These are phyloP conservation scores for Cassiopea andromeda DNA, from an alignment of 30 jellyfish, hydroid and myxozoan species.

Conservation along the genomic window DNA sequence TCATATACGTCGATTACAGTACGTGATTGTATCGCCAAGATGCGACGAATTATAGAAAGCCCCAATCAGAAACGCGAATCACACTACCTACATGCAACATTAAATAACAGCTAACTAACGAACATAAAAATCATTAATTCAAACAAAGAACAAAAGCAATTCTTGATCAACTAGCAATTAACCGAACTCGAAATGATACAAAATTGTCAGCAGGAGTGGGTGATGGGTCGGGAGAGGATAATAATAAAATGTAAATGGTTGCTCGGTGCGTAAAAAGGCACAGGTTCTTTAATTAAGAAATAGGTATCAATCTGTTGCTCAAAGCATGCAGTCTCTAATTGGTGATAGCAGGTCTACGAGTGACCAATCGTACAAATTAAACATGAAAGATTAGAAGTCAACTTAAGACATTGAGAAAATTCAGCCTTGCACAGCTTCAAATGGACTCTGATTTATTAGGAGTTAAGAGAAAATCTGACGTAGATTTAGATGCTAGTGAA, in stretches of 20 bases:
- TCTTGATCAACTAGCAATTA: not conserved
- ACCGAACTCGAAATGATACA: not conserved
- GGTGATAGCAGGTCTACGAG: no score
- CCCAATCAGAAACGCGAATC: constrained; percentile 35
- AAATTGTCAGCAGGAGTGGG: not conserved
- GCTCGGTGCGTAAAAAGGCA: not conserved
- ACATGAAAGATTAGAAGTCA: no score
- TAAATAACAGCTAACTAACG: constrained; percentile 1
- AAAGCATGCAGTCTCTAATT: no score
- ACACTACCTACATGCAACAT: constrained; percentile 49
- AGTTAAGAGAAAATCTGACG: no score
- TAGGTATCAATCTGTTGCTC: no score
- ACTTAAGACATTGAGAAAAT: no score
- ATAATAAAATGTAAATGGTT: not conserved
- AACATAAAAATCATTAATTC: not conserved
- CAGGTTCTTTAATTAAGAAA: no score
- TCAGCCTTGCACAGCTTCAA: no score
- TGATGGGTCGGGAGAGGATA: not conserved
- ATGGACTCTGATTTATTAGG: no score
- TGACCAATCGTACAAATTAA: no score
- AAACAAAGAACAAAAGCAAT: not conserved
- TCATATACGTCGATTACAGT: not conserved
- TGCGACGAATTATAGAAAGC: constrained; percentile 8
- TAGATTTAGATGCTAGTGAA: no score
- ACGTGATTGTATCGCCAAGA: constrained; percentile 8